phyloP scores from a whole-genome alignment of 2,888 invertebrate species.

The Luperina testacea region DNA sequence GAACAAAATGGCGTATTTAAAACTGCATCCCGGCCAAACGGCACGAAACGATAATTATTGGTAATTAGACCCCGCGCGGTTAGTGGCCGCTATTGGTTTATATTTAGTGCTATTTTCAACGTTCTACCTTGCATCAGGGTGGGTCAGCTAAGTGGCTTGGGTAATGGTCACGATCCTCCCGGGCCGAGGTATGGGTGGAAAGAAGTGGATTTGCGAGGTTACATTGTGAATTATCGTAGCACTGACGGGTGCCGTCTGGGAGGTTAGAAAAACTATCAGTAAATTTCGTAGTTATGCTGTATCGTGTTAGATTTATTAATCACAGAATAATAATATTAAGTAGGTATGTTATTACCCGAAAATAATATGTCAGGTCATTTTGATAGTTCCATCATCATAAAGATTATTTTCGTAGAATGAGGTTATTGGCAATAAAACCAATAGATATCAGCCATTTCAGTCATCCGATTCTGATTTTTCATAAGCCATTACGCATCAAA shows the following conservation, averaged over 20 bases:
- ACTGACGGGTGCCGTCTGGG: neutral
- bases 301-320: neutral
- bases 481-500: neutral
- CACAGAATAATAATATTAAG: neutral
- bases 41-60: slow-evolving; percentile 82
- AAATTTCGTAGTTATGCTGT: neutral
- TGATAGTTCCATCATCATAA: neutral
- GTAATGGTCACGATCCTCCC: slow-evolving; percentile 50
- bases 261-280: neutral
- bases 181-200: slow-evolving; percentile 29
- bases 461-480: neutral
- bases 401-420: neutral
- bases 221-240: neutral
- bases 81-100: slow-evolving; percentile 74
- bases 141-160: slow-evolving; percentile 52
- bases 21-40: slow-evolving; percentile 81
- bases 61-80: slow-evolving; percentile 84
- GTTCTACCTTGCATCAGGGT: slow-evolving; percentile 63
- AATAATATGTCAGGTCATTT: neutral
- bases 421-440: neutral
- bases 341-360: neutral
- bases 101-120: slow-evolving; percentile 73
- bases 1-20: slow-evolving; percentile 85
- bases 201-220: slow-evolving; percentile 4
- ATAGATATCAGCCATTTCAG: neutral